Base-by-base conservation (phyloP, 2,113 vertebrate species). In the Apodemus sylvaticus region DNA sequence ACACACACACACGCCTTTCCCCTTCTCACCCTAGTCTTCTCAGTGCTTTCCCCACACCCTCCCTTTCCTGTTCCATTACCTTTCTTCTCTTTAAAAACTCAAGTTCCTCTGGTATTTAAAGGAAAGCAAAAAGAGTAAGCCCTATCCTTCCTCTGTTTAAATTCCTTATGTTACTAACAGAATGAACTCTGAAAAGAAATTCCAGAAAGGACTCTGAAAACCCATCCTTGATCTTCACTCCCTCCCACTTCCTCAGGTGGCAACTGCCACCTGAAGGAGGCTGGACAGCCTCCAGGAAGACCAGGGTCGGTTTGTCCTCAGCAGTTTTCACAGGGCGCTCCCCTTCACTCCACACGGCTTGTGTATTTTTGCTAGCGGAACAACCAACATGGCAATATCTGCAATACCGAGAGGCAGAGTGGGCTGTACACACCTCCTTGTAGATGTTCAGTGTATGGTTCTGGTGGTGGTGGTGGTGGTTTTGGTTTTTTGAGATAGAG, bases 181-280 rank as follows among this genome's bases (percentile, higher is more conserved):
- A 96, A 96, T 62, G 39, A 94, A 94, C 60, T 95, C 81, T 93
- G 85, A 95, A 94, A 96, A 92, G 92, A 93, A 96, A 88, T 81
- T 73, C 29, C 79, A 85, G 87, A 93, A 81, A 76, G 94, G 85
- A 70, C n/a, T 92, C 85, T 94, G 79, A 97, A 96, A 82, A 89
- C 66, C n/a, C n/a, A n/a, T 96, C 82, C 94, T 95, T 93, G 94
- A 92, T 96, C 96, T 93, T 94, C 78, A 45, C 92, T 58, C 86
- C 94, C 94, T 93, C 96, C 94, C 60, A 92, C 68, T 86, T 68
- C 79, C 93, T 91, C 95, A 77, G 53, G 94, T 96, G 96, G 96
- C 94, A 96, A 97, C 96, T 91, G 89, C 58, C 93, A 97, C 96
- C 97, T 96, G 94, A 93, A 95, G 94, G 90, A 96, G 90, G 34